These are phyloP conservation scores for Agrilus biguttatus DNA, from an alignment of 2,888 invertebrate genomes.

Conservation along the genomic window DNA sequence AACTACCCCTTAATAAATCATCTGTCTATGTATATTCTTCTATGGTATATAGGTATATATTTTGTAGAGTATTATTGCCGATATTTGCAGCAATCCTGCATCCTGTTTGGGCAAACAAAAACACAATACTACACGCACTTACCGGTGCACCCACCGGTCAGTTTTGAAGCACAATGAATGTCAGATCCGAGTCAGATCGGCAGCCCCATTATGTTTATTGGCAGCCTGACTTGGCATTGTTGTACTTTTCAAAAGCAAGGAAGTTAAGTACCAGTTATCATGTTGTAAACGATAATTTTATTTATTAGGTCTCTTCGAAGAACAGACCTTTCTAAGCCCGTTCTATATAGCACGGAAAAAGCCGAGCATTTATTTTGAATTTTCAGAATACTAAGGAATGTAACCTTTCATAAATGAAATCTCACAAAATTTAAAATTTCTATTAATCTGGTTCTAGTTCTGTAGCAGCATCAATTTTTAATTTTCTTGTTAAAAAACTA, in stretches of 20 bases:
- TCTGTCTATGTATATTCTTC: constrained; percentile 19
- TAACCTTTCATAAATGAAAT: too few species aligned
- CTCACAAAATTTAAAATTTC: too few species aligned
- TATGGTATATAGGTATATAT: too few species aligned
- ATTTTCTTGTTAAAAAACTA: too few species aligned
- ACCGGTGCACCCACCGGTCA: constrained; percentile 22
- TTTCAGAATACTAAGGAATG: too few species aligned
- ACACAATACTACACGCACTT: constrained; percentile 15
- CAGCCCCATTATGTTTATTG: too few species aligned
- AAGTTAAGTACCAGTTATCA: constrained; percentile 15
- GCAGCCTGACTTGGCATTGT: constrained; percentile 8
- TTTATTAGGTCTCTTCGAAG: too few species aligned
- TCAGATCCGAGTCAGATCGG: constrained; percentile 4
- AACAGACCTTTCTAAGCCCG: too few species aligned
- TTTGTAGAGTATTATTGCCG: constrained; percentile 27
- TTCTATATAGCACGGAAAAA: too few species aligned
- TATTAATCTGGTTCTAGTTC: too few species aligned
- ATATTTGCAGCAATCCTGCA: constrained; percentile 28
- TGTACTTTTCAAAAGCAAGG: constrained; percentile 11
- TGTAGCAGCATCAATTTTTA: too few species aligned
- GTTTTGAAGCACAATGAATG: constrained; percentile 9
- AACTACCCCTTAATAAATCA: constrained; percentile 25
- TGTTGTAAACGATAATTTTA: constrained; percentile 5
- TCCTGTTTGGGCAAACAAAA: constrained; percentile 23
- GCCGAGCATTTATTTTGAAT: too few species aligned